These are phyloP conservation scores for Darevskia nairensis DNA, from an alignment of 2,797 vertebrate species.

Conservation along the genomic window DNA sequence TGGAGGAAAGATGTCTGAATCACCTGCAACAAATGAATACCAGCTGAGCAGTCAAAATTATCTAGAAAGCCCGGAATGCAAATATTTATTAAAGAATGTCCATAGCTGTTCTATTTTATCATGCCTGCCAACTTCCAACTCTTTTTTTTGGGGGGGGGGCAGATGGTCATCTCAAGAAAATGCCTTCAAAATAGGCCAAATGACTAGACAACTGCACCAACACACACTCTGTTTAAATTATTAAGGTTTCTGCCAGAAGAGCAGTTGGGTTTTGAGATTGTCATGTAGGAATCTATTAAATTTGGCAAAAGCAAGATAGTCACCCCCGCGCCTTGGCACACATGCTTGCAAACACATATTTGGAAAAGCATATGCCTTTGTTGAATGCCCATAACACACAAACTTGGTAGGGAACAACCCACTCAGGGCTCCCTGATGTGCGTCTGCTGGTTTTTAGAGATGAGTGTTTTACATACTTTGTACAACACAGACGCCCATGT, in stretches of 20 bases:
- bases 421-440: neutral
- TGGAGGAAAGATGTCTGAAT: too few relatives aligned
- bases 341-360: neutral
- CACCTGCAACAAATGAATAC: too few relatives aligned
- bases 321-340: neutral
- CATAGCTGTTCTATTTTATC: neutral
- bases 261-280: neutral
- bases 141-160: too few relatives aligned
- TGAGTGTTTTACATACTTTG: neutral
- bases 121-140: neutral
- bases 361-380: neutral
- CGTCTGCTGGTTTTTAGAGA: neutral
- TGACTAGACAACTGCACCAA: neutral
- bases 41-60: too few relatives aligned
- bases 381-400: neutral
- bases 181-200: neutral
- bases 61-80: too few relatives aligned
- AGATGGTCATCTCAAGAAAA: neutral
- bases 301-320: neutral
- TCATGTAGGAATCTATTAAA: neutral
- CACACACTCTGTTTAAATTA: neutral
- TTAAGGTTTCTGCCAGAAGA: neutral
- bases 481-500: too few relatives aligned
- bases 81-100: neutral
- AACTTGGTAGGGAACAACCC: neutral